Evolutionary conservation across 2,888 invertebrate species (phyloP).

Genomic region (Ornithoptera alexandrae): DNA sequence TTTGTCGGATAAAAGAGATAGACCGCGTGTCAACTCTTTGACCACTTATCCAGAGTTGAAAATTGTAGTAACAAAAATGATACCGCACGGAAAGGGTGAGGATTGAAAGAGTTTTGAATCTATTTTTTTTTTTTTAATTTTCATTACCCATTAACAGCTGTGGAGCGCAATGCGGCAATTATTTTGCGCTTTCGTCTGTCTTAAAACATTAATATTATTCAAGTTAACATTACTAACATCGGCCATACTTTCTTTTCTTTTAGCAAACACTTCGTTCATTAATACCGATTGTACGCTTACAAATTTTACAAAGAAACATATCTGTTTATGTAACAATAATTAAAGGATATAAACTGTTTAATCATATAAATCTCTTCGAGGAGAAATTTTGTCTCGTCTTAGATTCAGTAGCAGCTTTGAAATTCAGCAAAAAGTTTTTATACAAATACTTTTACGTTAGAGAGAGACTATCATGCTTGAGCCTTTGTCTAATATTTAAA

Average conservation of each 20-base stretch:
- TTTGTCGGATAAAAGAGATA: slow-evolving; percentile 45
- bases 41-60: slow-evolving; percentile 67
- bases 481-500: not conserved
- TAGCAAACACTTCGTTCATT: not conserved
- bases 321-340: not conserved
- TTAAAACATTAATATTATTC: not conserved
- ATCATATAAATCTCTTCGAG: too few species aligned
- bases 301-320: not conserved
- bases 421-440: not conserved
- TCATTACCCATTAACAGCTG: slow-evolving; percentile 15
- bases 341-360: too few species aligned
- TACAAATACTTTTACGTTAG: not conserved
- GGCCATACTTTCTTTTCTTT: not conserved
- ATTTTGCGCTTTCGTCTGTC: slow-evolving; percentile 1
- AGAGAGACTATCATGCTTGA: not conserved
- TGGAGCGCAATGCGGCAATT: slow-evolving; percentile 17
- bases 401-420: not conserved
- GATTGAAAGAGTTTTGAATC: slow-evolving; percentile 15
- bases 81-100: slow-evolving; percentile 70
- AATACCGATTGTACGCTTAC: not conserved
- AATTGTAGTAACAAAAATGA: slow-evolving; percentile 71
- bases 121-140: slow-evolving; percentile 12
- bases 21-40: slow-evolving; percentile 43
- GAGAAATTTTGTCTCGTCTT: too few species aligned
- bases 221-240: not conserved